Percentiles rank a stretch among this genome's conserved stretches.
phyloP scores from a whole-genome alignment of 2,797 vertebrate genomes.

The Ceyx erithaca region DNA sequence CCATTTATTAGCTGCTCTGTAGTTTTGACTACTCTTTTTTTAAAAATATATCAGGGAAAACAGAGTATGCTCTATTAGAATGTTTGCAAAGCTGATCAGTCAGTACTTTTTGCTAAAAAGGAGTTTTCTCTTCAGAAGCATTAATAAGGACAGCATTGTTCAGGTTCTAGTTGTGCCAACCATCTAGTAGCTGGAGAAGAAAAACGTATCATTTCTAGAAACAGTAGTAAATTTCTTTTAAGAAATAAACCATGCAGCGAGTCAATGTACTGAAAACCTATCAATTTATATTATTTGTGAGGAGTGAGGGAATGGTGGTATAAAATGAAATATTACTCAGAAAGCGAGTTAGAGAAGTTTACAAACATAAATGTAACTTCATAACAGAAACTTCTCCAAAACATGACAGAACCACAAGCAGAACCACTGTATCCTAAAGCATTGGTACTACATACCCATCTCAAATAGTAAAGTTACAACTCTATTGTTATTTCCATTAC shows the following conservation, averaged over 20 bases:
- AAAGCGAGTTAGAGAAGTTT: neutral
- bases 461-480: neutral
- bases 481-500: neutral
- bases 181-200: neutral
- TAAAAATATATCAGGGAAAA: conserved; percentile 21
- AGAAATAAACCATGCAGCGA: conserved; percentile 25
- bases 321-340: neutral
- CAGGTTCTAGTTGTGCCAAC: conserved; percentile 42
- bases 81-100: conserved; percentile 63
- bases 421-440: neutral
- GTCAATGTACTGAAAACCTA: conserved; percentile 15
- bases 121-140: conserved; percentile 42
- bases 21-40: conserved; percentile 12
- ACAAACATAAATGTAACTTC: neutral
- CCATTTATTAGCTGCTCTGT: neutral
- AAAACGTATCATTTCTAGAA: neutral
- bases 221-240: conserved; percentile 46
- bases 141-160: conserved; percentile 43
- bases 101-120: conserved; percentile 31
- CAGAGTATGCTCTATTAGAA: conserved; percentile 34
- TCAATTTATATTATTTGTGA: neutral
- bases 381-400: neutral
- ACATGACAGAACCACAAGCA: neutral
- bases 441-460: neutral
- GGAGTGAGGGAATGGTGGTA: neutral